Evolutionary conservation across 2,113 vertebrate genomes (phyloP).

Genomic region (Rutilus rutilus): DNA sequence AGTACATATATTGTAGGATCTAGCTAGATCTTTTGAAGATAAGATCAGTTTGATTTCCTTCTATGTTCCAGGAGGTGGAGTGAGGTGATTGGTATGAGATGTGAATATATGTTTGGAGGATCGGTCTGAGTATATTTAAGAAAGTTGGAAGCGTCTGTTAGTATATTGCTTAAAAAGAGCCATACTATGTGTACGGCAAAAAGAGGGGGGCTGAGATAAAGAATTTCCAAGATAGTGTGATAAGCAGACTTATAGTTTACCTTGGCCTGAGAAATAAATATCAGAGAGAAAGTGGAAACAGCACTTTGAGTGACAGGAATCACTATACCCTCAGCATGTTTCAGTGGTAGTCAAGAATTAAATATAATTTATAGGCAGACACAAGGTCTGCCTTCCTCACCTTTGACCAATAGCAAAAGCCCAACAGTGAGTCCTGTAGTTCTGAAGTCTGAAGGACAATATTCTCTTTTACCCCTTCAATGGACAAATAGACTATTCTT

Average conservation of each 20-base stretch:
- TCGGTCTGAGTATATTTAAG: not conserved
- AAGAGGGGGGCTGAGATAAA: not conserved
- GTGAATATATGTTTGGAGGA: not conserved
- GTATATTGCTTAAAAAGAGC: not conserved
- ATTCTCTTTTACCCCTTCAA: too few species aligned
- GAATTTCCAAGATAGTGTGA: not conserved
- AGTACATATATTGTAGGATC: too few species aligned
- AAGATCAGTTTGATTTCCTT: not conserved
- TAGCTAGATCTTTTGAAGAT: not conserved
- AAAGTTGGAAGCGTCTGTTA: not conserved
- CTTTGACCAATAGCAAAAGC: too few species aligned
- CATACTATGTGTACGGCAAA: not conserved
- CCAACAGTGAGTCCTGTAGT: too few species aligned
- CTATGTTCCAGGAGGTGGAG: not conserved
- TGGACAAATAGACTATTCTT: not conserved
- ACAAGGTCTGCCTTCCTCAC: not conserved
- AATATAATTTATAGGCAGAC: not conserved
- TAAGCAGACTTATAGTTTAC: not conserved
- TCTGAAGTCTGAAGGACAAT: too few species aligned
- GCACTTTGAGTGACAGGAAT: not conserved
- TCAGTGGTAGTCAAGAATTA: not conserved
- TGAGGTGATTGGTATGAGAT: not conserved
- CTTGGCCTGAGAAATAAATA: not conserved
- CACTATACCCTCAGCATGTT: not conserved
- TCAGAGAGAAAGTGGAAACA: not conserved